phyloP scores from a whole-genome alignment of 2,888 invertebrate species.

The Gymnocheta viridis region DNA sequence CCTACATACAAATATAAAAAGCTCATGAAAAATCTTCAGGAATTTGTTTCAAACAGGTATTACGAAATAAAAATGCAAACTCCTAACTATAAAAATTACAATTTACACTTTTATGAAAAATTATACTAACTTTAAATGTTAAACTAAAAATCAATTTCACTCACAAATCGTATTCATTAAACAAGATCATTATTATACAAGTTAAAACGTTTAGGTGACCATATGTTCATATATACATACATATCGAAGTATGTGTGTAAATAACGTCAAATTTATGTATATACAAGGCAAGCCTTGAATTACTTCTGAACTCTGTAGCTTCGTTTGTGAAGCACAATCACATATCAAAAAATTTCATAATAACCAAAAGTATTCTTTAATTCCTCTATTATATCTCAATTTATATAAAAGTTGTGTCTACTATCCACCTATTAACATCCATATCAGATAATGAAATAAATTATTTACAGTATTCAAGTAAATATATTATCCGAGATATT shows the following conservation, averaged over 20 bases:
- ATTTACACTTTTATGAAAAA: constrained; percentile 9
- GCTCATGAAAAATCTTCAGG: not conserved
- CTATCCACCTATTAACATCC: no score
- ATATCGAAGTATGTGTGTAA: not conserved
- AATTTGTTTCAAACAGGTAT: not conserved
- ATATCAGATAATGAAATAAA: no score
- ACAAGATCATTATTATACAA: constrained; percentile 62
- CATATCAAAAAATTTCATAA: no score
- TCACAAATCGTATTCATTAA: constrained; percentile 38
- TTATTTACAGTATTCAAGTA: no score
- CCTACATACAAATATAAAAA: constrained; percentile 47
- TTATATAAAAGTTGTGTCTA: no score
- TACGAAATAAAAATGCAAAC: not conserved
- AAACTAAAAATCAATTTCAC: constrained; percentile 49
- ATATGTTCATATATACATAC: not conserved
- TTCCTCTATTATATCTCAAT: no score
- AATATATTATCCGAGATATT: no score
- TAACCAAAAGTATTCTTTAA: no score
- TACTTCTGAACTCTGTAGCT: no score
- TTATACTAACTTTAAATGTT: constrained; percentile 16
- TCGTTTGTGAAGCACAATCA: no score
- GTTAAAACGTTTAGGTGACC: constrained; percentile 47
- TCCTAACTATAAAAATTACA: not conserved
- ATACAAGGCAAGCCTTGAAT: no score
- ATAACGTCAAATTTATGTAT: no score